Evolutionary conservation across 37 sponge, comb jelly and placozoan genomes (phyloP).

Genomic region (Theonella swinhoei): DNA sequence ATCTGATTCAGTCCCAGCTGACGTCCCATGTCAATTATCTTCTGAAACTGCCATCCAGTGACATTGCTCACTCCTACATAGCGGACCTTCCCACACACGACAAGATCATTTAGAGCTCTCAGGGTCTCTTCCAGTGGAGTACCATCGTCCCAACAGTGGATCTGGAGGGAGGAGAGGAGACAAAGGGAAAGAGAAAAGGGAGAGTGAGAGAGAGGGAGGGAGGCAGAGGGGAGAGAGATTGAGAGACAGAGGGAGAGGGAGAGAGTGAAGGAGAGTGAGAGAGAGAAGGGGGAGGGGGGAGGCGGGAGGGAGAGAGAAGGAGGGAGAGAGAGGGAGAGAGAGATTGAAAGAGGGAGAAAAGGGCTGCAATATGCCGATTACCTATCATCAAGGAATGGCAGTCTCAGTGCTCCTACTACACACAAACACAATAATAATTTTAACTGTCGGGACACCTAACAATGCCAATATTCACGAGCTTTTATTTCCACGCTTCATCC

Average conservation of each 20-base stretch:
- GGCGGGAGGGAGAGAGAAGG: too few species aligned
- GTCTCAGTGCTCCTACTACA: too few species aligned
- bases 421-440: too few species aligned
- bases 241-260: too few species aligned
- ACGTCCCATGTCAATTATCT: constrained; percentile 63
- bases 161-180: constrained; percentile 40
- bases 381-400: background rate
- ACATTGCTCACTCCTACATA: constrained; percentile 94
- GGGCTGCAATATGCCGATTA: background rate
- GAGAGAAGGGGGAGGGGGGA: too few species aligned
- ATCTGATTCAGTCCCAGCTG: constrained; percentile 49
- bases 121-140: constrained; percentile 91
- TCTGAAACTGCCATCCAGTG: constrained; percentile 95
- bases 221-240: too few species aligned
- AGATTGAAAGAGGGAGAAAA: too few species aligned
- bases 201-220: background rate
- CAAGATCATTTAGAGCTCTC: constrained; percentile 81
- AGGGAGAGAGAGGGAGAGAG: too few species aligned
- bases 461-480: too few species aligned
- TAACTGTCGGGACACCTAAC: too few species aligned
- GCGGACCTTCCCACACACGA: constrained; percentile 77
- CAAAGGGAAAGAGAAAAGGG: background rate
- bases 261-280: too few species aligned
- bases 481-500: too few species aligned
- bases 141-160: constrained; percentile 91